Conservation (phyloP, 2,797 vertebrate species). For the Micromesistius poutassou region DNA sequence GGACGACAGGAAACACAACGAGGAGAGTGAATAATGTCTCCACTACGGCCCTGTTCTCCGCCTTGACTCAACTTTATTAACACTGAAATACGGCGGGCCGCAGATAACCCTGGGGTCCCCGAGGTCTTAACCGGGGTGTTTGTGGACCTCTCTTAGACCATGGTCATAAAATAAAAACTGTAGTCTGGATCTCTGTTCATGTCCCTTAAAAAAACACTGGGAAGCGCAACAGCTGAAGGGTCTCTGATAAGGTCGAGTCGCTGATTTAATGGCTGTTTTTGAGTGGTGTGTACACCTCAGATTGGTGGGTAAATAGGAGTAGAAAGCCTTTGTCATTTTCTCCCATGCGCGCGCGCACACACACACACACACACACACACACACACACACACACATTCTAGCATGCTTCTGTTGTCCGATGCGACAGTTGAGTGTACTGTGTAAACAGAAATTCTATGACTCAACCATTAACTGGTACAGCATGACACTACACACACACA, state of each 20-base stretch:
- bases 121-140: conserved; percentile 25
- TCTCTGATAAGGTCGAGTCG: neutral
- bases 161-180: conserved; percentile 24
- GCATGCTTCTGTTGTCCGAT: conserved; percentile 30
- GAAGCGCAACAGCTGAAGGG: neutral
- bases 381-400: conserved; percentile 19
- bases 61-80: conserved; percentile 46
- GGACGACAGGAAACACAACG: conserved; percentile 7
- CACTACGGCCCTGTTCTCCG: conserved; percentile 17
- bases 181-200: neutral
- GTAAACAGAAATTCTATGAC: conserved; percentile 69
- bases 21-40: conserved; percentile 13
- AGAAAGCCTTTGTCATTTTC: neutral
- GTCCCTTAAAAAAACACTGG: neutral
- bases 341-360: conserved; percentile 13
- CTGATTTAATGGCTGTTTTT: neutral
- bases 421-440: conserved; percentile 54
- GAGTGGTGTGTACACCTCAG: neutral
- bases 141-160: conserved; percentile 40
- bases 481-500: conserved; percentile 34
- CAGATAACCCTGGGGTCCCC: conserved; percentile 22
- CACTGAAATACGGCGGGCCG: conserved; percentile 33
- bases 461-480: conserved; percentile 37
- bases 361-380: conserved; percentile 16
- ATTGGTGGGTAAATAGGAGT: neutral